Evolutionary conservation across 2,888 invertebrate genomes (phyloP), one percentile per base, ranked within the genome.

Genomic region (Lordiphosa fenestrarum): DNA sequence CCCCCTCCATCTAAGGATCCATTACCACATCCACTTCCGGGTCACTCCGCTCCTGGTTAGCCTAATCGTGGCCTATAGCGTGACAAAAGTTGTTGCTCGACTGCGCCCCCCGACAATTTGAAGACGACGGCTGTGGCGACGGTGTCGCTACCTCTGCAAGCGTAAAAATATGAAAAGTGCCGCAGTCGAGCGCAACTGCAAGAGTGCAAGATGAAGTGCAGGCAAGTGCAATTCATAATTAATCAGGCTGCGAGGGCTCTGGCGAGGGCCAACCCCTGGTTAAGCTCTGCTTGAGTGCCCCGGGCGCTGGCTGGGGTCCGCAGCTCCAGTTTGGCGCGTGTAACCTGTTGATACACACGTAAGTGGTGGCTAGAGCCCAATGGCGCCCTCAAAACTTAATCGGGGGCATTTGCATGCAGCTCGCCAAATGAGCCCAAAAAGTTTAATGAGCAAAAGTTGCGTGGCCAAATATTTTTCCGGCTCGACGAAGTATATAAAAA

Each of bases 31-130:
- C 19, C 4, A 19, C 15, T 47, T 50, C 40, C 40, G 19, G 36
- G 21, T 10, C 35, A 25, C 15, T 49, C 51, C 55, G 51, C 66
- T 44, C 56, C 62, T 66, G 53, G 36, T 19, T 46, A 21, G 36
- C 39, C 44, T 44, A 69, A 30, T 69, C 48, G 62, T 40, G 53
- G 55, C 36, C 53, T 48, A 66, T 83, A 65, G 83, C 85, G 86
- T 85, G 85, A 78, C 83, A 83, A 76, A 72, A 83, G 72, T 85
- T 74, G 68, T 83, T 86, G 86, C 84, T 85, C 86, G 78, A 86
- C 72, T 84, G 85, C 83, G 58, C 70, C 71, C 63, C 70, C 58
- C 65, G 59, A 67, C 64, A 63, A 65, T 68, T 59, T 49, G 55
- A 71, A 66, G 60, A 62, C 71, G n/a, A 30, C 12, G 23, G 37